phyloP scores from a whole-genome alignment of 1,140 invertebrate genomes.

The Philaenus spumarius region DNA sequence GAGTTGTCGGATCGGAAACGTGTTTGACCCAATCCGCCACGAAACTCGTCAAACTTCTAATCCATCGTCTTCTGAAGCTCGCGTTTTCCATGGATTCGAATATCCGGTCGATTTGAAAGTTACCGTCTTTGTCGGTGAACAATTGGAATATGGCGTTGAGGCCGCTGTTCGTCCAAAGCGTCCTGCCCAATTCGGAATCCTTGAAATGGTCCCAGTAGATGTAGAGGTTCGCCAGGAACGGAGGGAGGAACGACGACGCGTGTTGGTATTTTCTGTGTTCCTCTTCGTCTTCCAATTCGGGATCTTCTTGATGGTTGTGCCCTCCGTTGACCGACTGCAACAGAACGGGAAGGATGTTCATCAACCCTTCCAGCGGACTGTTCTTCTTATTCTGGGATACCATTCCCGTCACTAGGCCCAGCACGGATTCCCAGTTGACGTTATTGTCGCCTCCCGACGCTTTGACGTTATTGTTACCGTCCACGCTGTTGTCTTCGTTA shows the following conservation, averaged over 20 bases:
- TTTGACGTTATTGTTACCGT: conserved; percentile 27
- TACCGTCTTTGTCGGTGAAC: conserved; percentile 53
- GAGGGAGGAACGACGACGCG: conserved; percentile 54
- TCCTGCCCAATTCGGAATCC: conserved; percentile 65
- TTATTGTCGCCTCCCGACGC: conserved; percentile 22
- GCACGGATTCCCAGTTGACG: conserved; percentile 48
- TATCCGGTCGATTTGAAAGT: conserved; percentile 59
- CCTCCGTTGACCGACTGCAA: conserved; percentile 46
- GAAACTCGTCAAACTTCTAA: conserved; percentile 62
- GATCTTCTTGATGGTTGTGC: conserved; percentile 31
- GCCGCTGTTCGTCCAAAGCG: conserved; percentile 63
- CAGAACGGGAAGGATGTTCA: conserved; percentile 55
- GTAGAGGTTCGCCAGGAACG: conserved; percentile 63
- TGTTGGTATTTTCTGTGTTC: conserved; percentile 51
- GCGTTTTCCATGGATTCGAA: conserved; percentile 71
- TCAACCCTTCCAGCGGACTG: conserved; percentile 43
- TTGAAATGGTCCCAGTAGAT: conserved; percentile 72
- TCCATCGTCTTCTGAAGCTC: conserved; percentile 66
- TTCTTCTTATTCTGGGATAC: conserved; percentile 31
- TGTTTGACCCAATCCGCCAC: conserved; percentile 66
- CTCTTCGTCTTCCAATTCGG: conserved; percentile 38
- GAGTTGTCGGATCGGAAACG: conserved; percentile 63
- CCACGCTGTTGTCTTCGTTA: conserved; percentile 24
- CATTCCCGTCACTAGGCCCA: conserved; percentile 54
- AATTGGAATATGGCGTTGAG: conserved; percentile 52